These are phyloP conservation scores for Melanotaenia maccullochi DNA, from an alignment of 2,797 vertebrate genomes.

Conservation along the genomic window DNA sequence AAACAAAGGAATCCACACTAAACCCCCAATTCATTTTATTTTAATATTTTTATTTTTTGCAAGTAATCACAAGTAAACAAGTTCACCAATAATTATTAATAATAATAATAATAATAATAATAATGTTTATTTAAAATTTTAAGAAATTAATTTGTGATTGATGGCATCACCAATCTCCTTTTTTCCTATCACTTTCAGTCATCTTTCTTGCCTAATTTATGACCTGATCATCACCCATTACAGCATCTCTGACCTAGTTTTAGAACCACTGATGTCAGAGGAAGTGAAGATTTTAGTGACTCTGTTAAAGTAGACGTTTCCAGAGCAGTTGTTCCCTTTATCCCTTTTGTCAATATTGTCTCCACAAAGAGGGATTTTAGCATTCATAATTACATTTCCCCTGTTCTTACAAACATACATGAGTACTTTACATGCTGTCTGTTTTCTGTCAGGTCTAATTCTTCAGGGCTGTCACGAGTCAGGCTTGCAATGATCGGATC, in stretches of 20 bases:
- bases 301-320: conserved; percentile 11
- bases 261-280: background rate
- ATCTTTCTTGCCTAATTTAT: background rate
- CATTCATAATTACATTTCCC: background rate
- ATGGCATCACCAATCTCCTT: too few species aligned
- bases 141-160: too few species aligned
- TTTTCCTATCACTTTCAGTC: background rate
- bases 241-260: background rate
- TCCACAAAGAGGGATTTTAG: background rate
- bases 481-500: conserved; percentile 10
- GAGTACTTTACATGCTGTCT: background rate
- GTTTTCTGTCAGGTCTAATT: conserved; percentile 19
- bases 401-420: conserved; percentile 13
- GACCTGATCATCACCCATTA: background rate
- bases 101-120: too few species aligned
- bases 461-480: conserved; percentile 1
- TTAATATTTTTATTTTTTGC: background rate
- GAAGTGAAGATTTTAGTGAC: background rate
- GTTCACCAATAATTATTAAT: too few species aligned
- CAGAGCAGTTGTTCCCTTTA: background rate
- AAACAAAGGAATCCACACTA: background rate
- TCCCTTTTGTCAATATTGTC: background rate
- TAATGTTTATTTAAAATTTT: too few species aligned
- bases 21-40: background rate
- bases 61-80: too few species aligned